Evolutionary conservation across 2,113 vertebrate species (phyloP).

Genomic region (Pedetes capensis): DNA sequence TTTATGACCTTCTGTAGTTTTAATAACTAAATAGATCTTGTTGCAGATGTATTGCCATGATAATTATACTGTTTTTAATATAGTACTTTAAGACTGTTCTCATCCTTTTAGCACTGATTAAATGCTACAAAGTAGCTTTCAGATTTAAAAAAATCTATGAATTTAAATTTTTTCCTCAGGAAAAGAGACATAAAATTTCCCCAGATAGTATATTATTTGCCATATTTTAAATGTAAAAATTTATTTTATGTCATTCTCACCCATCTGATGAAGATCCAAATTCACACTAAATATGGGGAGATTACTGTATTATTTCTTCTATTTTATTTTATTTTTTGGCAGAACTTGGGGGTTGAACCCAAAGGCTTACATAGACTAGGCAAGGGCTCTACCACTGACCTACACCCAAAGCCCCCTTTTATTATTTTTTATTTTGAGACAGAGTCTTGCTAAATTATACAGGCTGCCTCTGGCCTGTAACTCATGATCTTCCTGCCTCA

Average conservation of each 20-base stretch:
- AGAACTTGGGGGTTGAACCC: too few relatives aligned
- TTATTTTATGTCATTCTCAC: not conserved
- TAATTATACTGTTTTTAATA: conserved; percentile 40
- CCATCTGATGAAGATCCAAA: not conserved
- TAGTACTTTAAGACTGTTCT: not conserved
- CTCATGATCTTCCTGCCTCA: too few relatives aligned
- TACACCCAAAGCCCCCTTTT: too few relatives aligned
- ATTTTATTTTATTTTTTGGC: too few relatives aligned
- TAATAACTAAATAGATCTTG: conserved; percentile 52
- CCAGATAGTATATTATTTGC: not conserved
- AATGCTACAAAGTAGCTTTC: not conserved
- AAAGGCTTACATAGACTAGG: too few relatives aligned
- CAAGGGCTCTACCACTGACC: too few relatives aligned
- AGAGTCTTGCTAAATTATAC: too few relatives aligned
- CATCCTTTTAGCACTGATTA: not conserved
- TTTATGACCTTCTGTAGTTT: conserved; percentile 28
- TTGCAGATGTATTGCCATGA: conserved; percentile 19
- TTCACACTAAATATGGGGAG: not conserved
- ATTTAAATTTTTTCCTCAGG: not conserved
- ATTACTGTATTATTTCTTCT: not conserved
- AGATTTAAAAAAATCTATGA: not conserved
- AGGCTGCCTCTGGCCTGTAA: too few relatives aligned
- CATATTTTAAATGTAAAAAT: not conserved
- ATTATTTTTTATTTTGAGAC: too few relatives aligned
- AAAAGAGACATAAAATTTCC: not conserved